A percentile compares a stretch with the other conserved stretches of the same genome.
Evolutionary conservation across 2,888 invertebrate species (phyloP).

Genomic region (Colostygia pectinataria): DNA sequence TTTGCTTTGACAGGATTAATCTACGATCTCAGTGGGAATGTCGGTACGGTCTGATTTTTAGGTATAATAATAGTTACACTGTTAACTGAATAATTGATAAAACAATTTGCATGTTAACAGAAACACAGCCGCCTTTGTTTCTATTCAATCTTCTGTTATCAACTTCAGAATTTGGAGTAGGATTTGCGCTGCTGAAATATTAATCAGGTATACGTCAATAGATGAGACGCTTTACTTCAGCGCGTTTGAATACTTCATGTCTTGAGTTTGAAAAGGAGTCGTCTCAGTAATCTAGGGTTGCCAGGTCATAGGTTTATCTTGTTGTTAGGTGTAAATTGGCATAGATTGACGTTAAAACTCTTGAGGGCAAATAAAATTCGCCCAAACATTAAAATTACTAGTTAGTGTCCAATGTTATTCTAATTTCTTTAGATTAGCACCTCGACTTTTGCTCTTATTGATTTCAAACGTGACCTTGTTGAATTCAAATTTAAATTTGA

Average conservation of each 20-base stretch:
- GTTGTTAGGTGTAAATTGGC: too few species aligned
- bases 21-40: conserved; percentile 8
- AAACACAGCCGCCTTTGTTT: conserved; percentile 1
- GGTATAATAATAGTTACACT: neutral
- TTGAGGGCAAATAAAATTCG: too few species aligned
- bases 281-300: neutral
- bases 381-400: too few species aligned
- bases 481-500: too few species aligned
- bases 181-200: conserved; percentile 28
- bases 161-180: conserved; percentile 16
- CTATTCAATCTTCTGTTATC: conserved; percentile 1
- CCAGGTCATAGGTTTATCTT: neutral
- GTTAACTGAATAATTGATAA: too few species aligned
- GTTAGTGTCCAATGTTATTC: too few species aligned
- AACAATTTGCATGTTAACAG: neutral
- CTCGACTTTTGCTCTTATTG: too few species aligned
- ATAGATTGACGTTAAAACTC: too few species aligned
- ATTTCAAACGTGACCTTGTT: too few species aligned
- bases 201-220: conserved; percentile 19
- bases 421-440: too few species aligned
- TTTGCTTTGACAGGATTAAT: conserved; percentile 36
- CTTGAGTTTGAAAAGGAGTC: conserved; percentile 1
- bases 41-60: neutral
- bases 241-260: conserved; percentile 11
- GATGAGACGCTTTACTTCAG: conserved; percentile 5